Conservation (phyloP, 2,113 vertebrate genomes). For the Hepsetus odoe region DNA sequence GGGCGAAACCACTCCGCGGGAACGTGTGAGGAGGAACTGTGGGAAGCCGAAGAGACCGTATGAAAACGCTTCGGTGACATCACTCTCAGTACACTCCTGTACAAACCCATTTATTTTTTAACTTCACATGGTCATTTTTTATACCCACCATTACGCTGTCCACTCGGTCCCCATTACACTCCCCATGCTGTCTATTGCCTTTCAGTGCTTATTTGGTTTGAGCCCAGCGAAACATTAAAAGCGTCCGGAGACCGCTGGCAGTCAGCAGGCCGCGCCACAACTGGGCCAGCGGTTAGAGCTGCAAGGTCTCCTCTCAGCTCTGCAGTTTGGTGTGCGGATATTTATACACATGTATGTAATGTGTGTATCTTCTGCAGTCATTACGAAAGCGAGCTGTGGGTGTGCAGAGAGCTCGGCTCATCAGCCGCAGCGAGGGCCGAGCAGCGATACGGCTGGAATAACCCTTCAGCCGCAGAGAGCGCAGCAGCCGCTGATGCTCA, state of each 20-base stretch:
- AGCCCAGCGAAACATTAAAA: neutral
- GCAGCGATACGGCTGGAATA: no score
- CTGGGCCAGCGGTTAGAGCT: conserved; percentile 8
- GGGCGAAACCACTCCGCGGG: no score
- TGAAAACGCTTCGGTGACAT: no score
- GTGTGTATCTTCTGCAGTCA: conserved; percentile 55
- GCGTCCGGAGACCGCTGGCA: neutral
- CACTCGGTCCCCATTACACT: neutral
- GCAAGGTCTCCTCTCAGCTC: conserved; percentile 11
- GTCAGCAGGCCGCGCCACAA: neutral
- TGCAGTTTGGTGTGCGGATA: conserved; percentile 51
- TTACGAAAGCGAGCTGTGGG: conserved; percentile 66
- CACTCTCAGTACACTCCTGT: no score
- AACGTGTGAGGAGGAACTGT: no score
- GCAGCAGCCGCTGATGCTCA: no score
- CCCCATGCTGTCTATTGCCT: no score
- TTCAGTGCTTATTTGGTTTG: neutral
- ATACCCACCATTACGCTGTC: no score
- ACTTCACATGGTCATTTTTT: no score
- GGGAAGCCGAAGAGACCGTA: no score
- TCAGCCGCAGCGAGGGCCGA: conserved; percentile 52
- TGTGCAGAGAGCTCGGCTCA: conserved; percentile 43
- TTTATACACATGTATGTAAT: conserved; percentile 35
- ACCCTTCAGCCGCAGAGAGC: no score
- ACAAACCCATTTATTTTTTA: no score